Conservation (phyloP, 2,113 vertebrate species). For the Panthera leo region DNA sequence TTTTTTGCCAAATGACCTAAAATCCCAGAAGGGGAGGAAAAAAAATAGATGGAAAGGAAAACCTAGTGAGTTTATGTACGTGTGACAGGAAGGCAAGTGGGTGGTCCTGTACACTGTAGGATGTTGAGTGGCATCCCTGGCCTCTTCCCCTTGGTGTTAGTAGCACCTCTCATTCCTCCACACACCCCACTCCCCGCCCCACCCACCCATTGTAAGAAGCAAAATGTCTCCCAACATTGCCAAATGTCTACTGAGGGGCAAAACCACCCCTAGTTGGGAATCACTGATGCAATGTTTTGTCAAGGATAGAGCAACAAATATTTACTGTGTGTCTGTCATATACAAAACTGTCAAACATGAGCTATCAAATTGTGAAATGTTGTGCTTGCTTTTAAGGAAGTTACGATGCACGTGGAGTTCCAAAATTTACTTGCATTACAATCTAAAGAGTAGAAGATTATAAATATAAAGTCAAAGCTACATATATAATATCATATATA, state of each 20-base stretch:
- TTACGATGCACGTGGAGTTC: not conserved
- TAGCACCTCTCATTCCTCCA: too few relatives aligned
- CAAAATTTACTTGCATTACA: not conserved
- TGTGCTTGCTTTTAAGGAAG: not conserved
- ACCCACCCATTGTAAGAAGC: not conserved
- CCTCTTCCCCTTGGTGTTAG: not conserved
- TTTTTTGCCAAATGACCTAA: conserved; percentile 33
- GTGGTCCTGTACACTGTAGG: not conserved
- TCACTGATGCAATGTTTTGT: not conserved
- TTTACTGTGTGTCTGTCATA: not conserved
- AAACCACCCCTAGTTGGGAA: not conserved
- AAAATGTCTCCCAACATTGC: not conserved
- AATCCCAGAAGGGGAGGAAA: conserved; percentile 47
- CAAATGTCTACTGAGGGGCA: not conserved
- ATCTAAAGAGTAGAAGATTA: not conserved
- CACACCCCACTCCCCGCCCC: not conserved
- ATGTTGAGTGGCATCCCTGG: not conserved
- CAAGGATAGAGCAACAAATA: not conserved
- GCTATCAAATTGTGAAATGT: not conserved
- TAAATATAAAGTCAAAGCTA: not conserved
- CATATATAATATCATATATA: not conserved
- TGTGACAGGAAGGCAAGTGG: conserved; percentile 78
- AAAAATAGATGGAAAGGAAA: conserved; percentile 56
- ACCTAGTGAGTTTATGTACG: conserved; percentile 76
- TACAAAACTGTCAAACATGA: not conserved